These are phyloP conservation scores for Lutraria lutraria DNA, from an alignment of 2,888 invertebrate species.

Conservation along the genomic window DNA sequence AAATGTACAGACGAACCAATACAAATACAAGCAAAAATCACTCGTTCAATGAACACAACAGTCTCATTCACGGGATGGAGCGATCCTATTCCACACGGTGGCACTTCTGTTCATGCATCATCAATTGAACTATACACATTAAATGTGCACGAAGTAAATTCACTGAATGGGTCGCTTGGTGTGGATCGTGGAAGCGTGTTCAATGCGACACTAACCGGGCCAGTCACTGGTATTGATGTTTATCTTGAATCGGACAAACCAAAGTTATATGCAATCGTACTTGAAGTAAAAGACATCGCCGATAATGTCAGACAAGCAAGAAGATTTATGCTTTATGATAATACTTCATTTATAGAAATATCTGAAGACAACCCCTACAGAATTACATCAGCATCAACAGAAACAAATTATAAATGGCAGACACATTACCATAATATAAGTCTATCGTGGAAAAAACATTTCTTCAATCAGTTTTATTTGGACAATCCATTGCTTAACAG, in stretches of 20 bases:
- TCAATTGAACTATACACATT: conserved; percentile 60
- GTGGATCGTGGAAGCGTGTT: background rate
- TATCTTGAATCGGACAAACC: conserved; percentile 34
- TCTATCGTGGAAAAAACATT: conserved; percentile 66
- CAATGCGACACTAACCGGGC: background rate
- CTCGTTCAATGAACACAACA: conserved; percentile 39
- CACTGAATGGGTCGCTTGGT: background rate
- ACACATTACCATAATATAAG: conserved; percentile 58
- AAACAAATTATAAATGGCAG: conserved; percentile 68
- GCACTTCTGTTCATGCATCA: conserved; percentile 57
- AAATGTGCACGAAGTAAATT: conserved; percentile 22
- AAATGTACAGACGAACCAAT: conserved; percentile 59
- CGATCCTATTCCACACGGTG: conserved; percentile 63
- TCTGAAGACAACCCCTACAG: conserved; percentile 26
- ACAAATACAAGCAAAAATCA: conserved; percentile 39
- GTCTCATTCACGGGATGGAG: conserved; percentile 64
- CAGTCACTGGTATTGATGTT: background rate
- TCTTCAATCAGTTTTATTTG: conserved; percentile 54
- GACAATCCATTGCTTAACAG: conserved; percentile 47
- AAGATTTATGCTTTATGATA: conserved; percentile 66
- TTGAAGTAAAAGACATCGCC: conserved; percentile 62
- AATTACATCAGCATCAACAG: conserved; percentile 54
- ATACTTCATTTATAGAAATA: conserved; percentile 48
- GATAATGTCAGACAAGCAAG: conserved; percentile 59
- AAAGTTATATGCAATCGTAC: conserved; percentile 57